phyloP scores from a whole-genome alignment of 2,797 vertebrate species.

The Parambassis ranga region DNA sequence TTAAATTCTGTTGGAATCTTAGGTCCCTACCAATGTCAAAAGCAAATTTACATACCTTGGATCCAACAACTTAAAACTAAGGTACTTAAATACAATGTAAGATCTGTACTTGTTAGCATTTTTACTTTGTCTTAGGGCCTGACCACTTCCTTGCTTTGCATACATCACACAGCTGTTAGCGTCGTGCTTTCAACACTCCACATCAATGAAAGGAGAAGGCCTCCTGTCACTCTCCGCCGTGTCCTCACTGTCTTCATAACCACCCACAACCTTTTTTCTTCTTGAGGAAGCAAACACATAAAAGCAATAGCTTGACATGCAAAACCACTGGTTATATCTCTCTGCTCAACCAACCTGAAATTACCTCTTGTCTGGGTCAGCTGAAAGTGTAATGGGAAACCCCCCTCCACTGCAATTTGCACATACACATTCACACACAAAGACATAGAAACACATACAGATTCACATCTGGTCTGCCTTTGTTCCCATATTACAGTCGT shows the following conservation, averaged over 20 bases:
- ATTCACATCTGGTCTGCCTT: slow-evolving; percentile 68
- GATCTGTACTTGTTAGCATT: not conserved
- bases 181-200: slow-evolving; percentile 40
- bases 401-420: not conserved
- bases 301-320: slow-evolving; percentile 21
- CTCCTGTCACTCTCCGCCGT: slow-evolving; percentile 31
- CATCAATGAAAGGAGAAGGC: slow-evolving; percentile 37
- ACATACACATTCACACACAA: slow-evolving; percentile 32
- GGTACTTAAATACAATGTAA: too few species aligned
- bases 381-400: slow-evolving; percentile 41
- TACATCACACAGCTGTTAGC: slow-evolving; percentile 49
- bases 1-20: too few species aligned
- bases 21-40: too few species aligned
- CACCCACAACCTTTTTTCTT: slow-evolving; percentile 32
- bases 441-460: not conserved
- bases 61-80: too few species aligned
- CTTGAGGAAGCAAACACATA: slow-evolving; percentile 31
- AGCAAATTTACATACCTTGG: too few species aligned
- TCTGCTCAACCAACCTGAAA: slow-evolving; percentile 42
- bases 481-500: slow-evolving; percentile 57
- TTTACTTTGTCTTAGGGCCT: not conserved
- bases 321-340: slow-evolving; percentile 41
- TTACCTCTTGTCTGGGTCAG: slow-evolving; percentile 57
- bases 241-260: slow-evolving; percentile 29
- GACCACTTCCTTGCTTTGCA: not conserved